Percentiles rank a stretch among this genome's conserved stretches.
Evolutionary conservation across 2,113 vertebrate species (phyloP).

Genomic region (Helogale parvula): DNA sequence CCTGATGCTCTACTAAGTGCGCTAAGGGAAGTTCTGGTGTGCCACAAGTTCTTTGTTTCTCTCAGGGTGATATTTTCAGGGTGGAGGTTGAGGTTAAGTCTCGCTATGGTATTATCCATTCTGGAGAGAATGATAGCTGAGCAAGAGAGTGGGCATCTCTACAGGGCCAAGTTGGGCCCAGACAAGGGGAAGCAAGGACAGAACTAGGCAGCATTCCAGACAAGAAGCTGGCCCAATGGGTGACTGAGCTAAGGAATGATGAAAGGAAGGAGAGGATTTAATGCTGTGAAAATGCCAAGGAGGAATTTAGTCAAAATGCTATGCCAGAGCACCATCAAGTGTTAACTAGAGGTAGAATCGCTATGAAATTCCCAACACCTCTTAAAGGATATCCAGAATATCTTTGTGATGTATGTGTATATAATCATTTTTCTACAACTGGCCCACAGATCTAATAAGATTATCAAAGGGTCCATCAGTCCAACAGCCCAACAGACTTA

Average conservation of each 20-base stretch:
- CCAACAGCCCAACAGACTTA: not conserved
- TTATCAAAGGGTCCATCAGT: not conserved
- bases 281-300: not conserved
- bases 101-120: not conserved
- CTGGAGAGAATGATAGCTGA: not conserved
- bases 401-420: not conserved
- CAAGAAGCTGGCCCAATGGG: not conserved
- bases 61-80: not conserved
- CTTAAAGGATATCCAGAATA: not conserved
- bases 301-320: slow-evolving; percentile 25
- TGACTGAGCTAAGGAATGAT: not conserved
- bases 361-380: not conserved
- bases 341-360: not conserved
- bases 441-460: not conserved
- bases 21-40: not conserved
- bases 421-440: slow-evolving; percentile 41
- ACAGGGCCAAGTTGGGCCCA: not conserved
- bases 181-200: not conserved
- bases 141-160: not conserved
- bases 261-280: not conserved
- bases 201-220: not conserved
- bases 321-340: not conserved
- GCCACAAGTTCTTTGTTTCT: slow-evolving; percentile 6
- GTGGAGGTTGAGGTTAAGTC: not conserved
- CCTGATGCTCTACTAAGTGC: not conserved